Percentiles rank a stretch among this genome's conserved stretches.
These are phyloP conservation scores for Gallinago paraguaiae DNA, from an alignment of 2,113 vertebrate genomes.

Conservation along the genomic window DNA sequence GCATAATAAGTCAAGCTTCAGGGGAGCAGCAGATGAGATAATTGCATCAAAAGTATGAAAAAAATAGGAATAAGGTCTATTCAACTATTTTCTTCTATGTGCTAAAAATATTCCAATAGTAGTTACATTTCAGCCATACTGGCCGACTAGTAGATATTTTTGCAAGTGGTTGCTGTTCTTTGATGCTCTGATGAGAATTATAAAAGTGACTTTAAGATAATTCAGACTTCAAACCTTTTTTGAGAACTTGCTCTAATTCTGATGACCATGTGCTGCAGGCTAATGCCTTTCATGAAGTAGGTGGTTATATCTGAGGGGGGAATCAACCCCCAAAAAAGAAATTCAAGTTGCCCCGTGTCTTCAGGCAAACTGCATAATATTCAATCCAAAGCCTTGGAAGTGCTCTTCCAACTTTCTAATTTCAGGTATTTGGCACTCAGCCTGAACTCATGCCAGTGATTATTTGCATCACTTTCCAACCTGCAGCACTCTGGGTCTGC, in stretches of 20 bases:
- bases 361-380: background rate
- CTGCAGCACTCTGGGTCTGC: background rate
- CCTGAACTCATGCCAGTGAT: background rate
- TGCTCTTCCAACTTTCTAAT: background rate
- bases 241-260: background rate
- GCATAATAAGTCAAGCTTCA: background rate
- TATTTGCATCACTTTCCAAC: slow-evolving; percentile 23
- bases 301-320: background rate
- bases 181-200: background rate
- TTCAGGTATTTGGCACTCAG: slow-evolving; percentile 30
- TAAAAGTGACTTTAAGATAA: background rate
- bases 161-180: background rate
- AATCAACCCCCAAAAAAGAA: background rate
- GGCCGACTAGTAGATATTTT: background rate
- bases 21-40: background rate
- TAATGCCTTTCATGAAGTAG: background rate
- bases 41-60: background rate
- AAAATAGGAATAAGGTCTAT: background rate
- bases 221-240: background rate
- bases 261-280: background rate
- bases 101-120: background rate
- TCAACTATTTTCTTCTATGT: background rate
- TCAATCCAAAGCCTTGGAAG: background rate
- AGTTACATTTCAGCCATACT: background rate
- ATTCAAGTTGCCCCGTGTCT: background rate